Evolutionary conservation across 2,113 vertebrate species (phyloP), one percentile per base, ranked within the genome.

Genomic region (Phrynocephalus versicolor): DNA sequence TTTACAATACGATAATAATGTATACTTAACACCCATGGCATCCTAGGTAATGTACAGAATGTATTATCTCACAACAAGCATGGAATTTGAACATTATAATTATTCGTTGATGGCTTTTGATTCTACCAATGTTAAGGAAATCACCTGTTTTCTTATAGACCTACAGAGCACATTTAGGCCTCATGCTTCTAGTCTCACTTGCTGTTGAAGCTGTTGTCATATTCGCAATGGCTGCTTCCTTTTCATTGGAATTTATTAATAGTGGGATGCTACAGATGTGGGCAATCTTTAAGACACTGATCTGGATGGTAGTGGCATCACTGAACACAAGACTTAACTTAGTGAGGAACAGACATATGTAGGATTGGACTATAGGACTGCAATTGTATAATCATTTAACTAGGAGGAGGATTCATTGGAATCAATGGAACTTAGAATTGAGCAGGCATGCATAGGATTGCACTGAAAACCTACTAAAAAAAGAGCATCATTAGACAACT

Each of bases 41-140:
- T 25, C 21, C 13, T 15, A 15, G 13, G 57, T 70, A 35, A 82
- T 82, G n/a, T 9, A 33, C 67, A 70, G 23, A 70, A 82, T 71
- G 37, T 82, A 37, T 35, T 35, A 71, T 35, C 18, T 71, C 45
- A 25, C 21, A 81, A 18, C 4, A 71, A 71, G n/a, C 15, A 9
- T 45, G 39, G 39, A 76, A 33, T 25, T 55, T 13, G 51, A n/a
- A 55, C 16, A 18, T 13, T 55, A 27, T 45, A 2, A n/a, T 1
- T 30, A 14, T 45, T 74, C 13, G 16, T 51, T n/a, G 27, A 51
- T 74, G 25, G 1, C 13, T 76, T 57, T 76, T 33, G 30, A 16
- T 76, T 27, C 16, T 18, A 51, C n/a, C 45, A 27, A 83, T 91
- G 84, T 73, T 19, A 87, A 21, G 73, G 18, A 85, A 92, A 73